phyloP scores from a whole-genome alignment of 1,140 invertebrate genomes.

The Paralvinella palmiformis region DNA sequence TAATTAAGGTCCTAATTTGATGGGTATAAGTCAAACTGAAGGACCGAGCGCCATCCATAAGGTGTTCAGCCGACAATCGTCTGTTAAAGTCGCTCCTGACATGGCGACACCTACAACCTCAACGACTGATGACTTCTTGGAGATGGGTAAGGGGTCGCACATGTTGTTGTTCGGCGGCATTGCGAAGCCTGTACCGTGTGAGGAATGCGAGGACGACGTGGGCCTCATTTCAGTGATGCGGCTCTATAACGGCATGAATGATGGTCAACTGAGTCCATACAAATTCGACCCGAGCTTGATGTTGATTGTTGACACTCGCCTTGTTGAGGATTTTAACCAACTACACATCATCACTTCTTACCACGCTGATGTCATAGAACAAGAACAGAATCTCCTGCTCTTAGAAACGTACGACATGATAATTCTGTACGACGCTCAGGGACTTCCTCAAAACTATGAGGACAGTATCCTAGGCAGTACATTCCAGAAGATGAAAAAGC shows the following conservation, averaged over 20 bases:
- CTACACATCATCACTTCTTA: slow-evolving; percentile 3
- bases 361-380: background rate
- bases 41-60: too few species aligned
- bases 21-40: too few species aligned
- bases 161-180: too few species aligned
- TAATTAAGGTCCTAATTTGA: too few species aligned
- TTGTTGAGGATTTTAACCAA: background rate
- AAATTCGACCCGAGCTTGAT: slow-evolving; percentile 8
- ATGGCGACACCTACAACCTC: too few species aligned
- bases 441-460: background rate
- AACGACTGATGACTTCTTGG: too few species aligned
- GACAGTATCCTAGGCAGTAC: background rate
- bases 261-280: slow-evolving; percentile 10
- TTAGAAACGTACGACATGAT: slow-evolving; percentile 8
- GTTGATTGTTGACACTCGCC: slow-evolving; percentile 11
- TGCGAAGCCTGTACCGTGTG: too few species aligned
- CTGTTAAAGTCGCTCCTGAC: too few species aligned
- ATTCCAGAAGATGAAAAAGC: background rate
- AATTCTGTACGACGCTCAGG: slow-evolving; percentile 7
- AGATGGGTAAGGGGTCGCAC: too few species aligned
- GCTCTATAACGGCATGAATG: slow-evolving; percentile 9
- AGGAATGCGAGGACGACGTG: background rate
- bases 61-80: too few species aligned
- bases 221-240: background rate
- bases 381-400: background rate